Evolutionary conservation across 2,113 vertebrate genomes (phyloP).

Genomic region (Okapia johnstoni): DNA sequence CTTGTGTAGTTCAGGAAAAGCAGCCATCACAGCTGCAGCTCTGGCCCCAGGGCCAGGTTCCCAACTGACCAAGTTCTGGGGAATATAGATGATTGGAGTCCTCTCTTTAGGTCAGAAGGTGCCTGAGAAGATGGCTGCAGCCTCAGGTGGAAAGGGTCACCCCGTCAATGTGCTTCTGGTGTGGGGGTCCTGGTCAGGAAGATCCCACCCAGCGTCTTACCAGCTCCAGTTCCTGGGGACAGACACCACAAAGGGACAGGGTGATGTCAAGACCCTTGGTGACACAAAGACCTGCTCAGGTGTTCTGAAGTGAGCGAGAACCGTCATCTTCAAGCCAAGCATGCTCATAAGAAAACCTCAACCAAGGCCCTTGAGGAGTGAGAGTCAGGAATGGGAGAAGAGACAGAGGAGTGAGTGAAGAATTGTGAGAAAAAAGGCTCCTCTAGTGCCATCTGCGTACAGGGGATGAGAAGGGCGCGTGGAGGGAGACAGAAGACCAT

Average conservation of each 20-base stretch:
- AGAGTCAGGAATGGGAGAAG: background rate
- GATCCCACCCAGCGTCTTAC: accelerated
- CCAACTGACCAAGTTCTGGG: too few species aligned
- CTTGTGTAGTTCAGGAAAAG: background rate
- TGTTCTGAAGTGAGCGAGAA: background rate
- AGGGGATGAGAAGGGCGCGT: accelerated
- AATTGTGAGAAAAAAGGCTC: background rate
- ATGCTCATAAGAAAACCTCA: background rate
- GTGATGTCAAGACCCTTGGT: background rate
- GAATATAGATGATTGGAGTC: accelerated
- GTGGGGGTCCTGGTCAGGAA: background rate
- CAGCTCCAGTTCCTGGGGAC: background rate
- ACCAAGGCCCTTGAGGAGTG: background rate
- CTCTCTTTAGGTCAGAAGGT: background rate
- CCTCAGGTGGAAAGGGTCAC: background rate
- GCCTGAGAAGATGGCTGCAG: background rate
- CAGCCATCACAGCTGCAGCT: background rate
- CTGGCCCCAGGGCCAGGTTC: background rate
- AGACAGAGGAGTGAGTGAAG: background rate
- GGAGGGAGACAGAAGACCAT: background rate
- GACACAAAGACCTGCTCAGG: background rate
- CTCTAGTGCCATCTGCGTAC: too few species aligned
- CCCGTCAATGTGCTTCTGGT: background rate
- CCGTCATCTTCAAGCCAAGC: background rate
- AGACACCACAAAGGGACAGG: background rate